Conservation (phyloP, 2,888 invertebrate species). For the Falcaria lacertinaria region DNA sequence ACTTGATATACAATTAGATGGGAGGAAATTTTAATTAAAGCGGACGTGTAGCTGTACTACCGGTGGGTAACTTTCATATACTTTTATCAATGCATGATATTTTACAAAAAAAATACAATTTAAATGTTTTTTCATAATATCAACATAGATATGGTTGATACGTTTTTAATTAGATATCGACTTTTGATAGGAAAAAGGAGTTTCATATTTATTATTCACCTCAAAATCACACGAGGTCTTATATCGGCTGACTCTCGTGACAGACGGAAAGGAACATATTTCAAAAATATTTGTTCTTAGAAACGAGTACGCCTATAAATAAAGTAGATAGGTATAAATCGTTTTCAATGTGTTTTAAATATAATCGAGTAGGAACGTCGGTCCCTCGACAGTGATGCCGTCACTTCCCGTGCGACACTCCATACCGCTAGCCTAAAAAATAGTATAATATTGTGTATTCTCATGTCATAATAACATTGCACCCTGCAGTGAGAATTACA, state of each 20-base stretch:
- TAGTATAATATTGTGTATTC: background rate
- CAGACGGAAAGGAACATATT: too few relatives aligned
- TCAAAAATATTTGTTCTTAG: too few relatives aligned
- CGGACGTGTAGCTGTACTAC: constrained; percentile 19
- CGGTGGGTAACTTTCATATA: constrained; percentile 24
- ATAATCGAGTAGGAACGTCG: constrained; percentile 20
- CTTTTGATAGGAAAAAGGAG: too few relatives aligned
- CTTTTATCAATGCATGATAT: constrained; percentile 2
- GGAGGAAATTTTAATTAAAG: constrained; percentile 49
- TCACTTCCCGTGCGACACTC: constrained; percentile 34
- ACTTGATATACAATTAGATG: constrained; percentile 53
- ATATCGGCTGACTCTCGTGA: too few relatives aligned
- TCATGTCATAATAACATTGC: background rate
- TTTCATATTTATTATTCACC: too few relatives aligned
- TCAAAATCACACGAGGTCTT: too few relatives aligned
- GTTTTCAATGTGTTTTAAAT: background rate
- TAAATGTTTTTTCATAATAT: too few relatives aligned
- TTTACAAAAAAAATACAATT: too few relatives aligned
- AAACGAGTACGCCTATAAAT: too few relatives aligned
- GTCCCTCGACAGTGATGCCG: constrained; percentile 39
- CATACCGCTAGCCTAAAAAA: background rate
- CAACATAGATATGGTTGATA: too few relatives aligned
- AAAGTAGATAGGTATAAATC: background rate
- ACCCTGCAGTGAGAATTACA: background rate
- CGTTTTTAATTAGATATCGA: too few relatives aligned